phyloP scores from a whole-genome alignment of 2,888 invertebrate genomes.

The Chrysomela aeneicollis region DNA sequence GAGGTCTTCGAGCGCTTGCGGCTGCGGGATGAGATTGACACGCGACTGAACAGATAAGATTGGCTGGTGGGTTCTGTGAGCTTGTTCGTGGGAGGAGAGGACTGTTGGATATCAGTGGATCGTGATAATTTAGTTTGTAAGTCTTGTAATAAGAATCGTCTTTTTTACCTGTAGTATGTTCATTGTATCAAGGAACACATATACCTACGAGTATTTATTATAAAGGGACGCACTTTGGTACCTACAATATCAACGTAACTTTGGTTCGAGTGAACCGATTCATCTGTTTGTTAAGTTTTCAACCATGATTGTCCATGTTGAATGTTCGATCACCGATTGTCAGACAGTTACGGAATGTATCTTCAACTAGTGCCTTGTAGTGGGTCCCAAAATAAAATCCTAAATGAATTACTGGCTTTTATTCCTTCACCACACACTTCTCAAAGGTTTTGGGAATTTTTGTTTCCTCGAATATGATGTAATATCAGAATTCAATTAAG shows the following conservation, averaged over 20 bases:
- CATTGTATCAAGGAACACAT: slow-evolving; percentile 34
- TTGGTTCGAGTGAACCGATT: no score
- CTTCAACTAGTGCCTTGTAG: slow-evolving; percentile 50
- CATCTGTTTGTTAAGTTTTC: no score
- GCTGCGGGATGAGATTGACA: slow-evolving; percentile 56
- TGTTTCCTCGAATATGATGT: no score
- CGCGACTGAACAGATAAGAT: slow-evolving; percentile 55
- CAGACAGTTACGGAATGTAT: no score
- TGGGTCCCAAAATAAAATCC: slow-evolving; percentile 39
- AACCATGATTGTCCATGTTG: no score
- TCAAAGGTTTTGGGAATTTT: no score
- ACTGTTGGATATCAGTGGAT: slow-evolving; percentile 34
- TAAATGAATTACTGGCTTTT: slow-evolving; percentile 13
- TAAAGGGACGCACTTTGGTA: slow-evolving; percentile 17
- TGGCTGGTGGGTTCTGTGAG: slow-evolving; percentile 23
- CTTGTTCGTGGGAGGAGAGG: slow-evolving; percentile 33
- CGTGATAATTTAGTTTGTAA: slow-evolving; percentile 30
- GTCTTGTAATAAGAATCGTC: slow-evolving; percentile 25
- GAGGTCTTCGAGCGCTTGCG: slow-evolving; percentile 53
- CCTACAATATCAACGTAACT: neutral
- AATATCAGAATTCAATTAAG: no score
- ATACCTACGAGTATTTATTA: slow-evolving; percentile 6
- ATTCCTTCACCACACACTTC: neutral
- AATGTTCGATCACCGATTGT: no score
- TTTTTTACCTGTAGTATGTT: slow-evolving; percentile 27